Base-by-base conservation (phyloP, 2,888 invertebrate genomes). In the Mesochorus sp. region DNA sequence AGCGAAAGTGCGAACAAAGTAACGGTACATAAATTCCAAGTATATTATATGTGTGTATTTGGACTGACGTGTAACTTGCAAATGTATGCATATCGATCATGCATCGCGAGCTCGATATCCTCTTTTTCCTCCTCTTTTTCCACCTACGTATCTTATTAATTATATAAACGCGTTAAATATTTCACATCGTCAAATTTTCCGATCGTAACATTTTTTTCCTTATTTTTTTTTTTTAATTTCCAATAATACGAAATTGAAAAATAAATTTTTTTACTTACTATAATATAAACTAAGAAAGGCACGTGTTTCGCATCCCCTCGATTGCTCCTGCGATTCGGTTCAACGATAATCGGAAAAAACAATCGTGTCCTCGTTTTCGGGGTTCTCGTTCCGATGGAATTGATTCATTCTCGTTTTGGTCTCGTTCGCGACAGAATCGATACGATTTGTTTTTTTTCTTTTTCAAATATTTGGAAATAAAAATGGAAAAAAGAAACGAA, bases 61-160 rank as follows among this genome's bases (percentile, higher is more conserved):
- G 74, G 76, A 74, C 79, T 82, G 82, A 82, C 82, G 82, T 82
- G 82, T 80, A 53, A 75, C 71, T 72, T 59, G 51, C 24, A 44
- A 70, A 49, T 71, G 66, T 70, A 64, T 44, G 42, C 53, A 51
- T 80, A 82, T 82, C 76, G 82, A 80, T 79, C 72, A 72, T 53
- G 3, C 21, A 10, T 2, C 26, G 24, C 47, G 31, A 49, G 55
- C 19, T 26, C 14, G 19, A 19, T 42, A 24, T 31, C 64, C 39
- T 3, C 12, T 12, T 8, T 17, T 17, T 42, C 34, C 12, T 55
- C 51, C 24, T 44, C 24, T 44, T 51, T n/a, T n/a, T n/a, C n/a
- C n/a, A n/a, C n/a, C n/a, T n/a, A n/a, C n/a, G n/a, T n/a, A n/a
- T n/a, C n/a, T n/a, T n/a, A n/a, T n/a, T n/a, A n/a, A n/a, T n/a